Evolutionary conservation across 2,888 invertebrate genomes (phyloP), one percentile per base, ranked within the genome.

Genomic region (Plebejus anna): DNA sequence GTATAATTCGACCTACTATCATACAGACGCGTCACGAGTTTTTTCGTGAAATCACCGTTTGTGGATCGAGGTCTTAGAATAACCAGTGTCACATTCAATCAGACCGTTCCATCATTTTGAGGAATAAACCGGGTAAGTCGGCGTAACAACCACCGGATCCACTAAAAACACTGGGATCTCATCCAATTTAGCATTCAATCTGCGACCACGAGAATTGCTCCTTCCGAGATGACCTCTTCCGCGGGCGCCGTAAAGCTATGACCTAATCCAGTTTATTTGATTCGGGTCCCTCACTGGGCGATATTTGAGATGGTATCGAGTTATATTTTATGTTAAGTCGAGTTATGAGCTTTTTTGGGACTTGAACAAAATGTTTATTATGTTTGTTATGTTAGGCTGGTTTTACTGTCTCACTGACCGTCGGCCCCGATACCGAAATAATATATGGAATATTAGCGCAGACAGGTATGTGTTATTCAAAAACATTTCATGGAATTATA

Each of bases 181-280:
- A 90, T 93, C 93, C 92, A 93, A 93, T 93, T 93, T 92, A 92
- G 92, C 92, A 93, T 93, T 92, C 92, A 93, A 92, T 92, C 92
- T 92, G 91, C 92, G 91, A 90, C 90, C 91, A 85, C 90, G 89
- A 88, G 91, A 91, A 93, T 92, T 87, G 92, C 91, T 91, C 88
- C 90, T 89, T 89, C 85, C 85, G 88, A 92, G 92, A 93, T 93
- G 92, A 91, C 92, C 92, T 89, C 89, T 91, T 91, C 90, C 87
- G 87, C 87, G 88, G 87, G 75, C 79, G 89, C 88, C 87, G 89
- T 93, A 92, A 92, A 92, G 88, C 89, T 91, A 91, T 92, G 91
- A 92, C 92, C 92, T 91, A 91, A 92, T 93, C 92, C 89, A 84
- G 89, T 92, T 92, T 92, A 92, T 92, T 91, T 90, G 91, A 92